phyloP scores from a whole-genome alignment of 2,888 invertebrate species.

The Nemotelus pantherinus region DNA sequence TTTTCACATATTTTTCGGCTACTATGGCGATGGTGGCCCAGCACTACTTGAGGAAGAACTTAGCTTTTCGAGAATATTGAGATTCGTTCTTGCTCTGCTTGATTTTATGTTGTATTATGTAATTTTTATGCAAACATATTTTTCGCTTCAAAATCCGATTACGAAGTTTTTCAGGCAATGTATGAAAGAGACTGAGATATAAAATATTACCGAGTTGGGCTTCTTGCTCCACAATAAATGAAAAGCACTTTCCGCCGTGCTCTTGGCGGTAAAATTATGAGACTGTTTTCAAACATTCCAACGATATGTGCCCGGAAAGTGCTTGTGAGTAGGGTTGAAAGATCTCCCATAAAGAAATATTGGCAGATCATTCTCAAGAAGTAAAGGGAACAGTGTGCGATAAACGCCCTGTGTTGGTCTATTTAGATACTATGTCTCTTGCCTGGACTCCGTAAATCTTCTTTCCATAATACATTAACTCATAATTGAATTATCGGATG shows the following conservation, averaged over 20 bases:
- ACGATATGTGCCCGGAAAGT: conserved; percentile 1
- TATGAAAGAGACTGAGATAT: conserved; percentile 62
- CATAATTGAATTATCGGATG: conserved; percentile 45
- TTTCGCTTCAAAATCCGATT: conserved; percentile 63
- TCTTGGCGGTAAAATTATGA: conserved; percentile 35
- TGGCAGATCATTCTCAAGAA: neutral
- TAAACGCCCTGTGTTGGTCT: neutral
- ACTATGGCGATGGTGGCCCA: no score
- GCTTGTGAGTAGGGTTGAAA: neutral
- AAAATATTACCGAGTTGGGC: conserved; percentile 54
- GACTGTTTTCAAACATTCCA: conserved; percentile 25
- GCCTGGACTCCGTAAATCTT: conserved; percentile 43
- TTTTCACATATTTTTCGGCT: no score
- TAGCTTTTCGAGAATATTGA: neutral
- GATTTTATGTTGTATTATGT: conserved; percentile 27
- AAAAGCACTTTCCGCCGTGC: conserved; percentile 18
- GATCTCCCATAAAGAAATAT: conserved; percentile 38
- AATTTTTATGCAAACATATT: conserved; percentile 55
- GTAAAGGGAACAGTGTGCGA: neutral
- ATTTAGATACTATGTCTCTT: neutral
- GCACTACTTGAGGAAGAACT: neutral
- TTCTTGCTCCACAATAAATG: conserved; percentile 34
- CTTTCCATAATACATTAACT: conserved; percentile 43
- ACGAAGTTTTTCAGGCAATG: conserved; percentile 63
- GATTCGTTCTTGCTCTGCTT: neutral